Evolutionary conservation across 2,797 vertebrate genomes (phyloP), one percentile per base, ranked within the genome.

Genomic region (Pterois miles): DNA sequence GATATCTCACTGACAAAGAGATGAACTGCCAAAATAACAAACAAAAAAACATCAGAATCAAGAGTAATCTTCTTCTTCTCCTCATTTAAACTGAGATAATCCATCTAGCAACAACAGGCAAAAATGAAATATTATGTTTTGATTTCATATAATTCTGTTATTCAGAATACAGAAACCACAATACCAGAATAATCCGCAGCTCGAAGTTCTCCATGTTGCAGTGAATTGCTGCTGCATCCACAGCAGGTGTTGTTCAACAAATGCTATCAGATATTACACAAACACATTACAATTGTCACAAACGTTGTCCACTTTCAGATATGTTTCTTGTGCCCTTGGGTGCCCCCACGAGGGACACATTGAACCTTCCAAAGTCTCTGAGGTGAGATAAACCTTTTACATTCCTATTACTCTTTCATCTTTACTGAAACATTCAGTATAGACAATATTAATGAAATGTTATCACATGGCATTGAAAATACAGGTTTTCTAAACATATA

Each of bases 241-340:
- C 54, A 63, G 14, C 20, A 20, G 12, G 58, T 65, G 7, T 67
- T 65, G 40, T 54, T 46, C 8, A n/a, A 67, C 1, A 72, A 23
- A 69, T 40, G 23, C 36, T 12, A 36, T 25, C 2, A 40, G 25
- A 56, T 33, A 11, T 43, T 22, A 27, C 3, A 38, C n/a, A 5
- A 22, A 25, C 8, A 22, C 6, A 12, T 52, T 34, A 0, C 46
- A 43, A 14, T 36, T 16, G n/a, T 63, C 25, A 60, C 31, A 16
- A 20, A 33, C 0, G 6, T 22, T 52, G 20, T 70, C 12, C 14
- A 75, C 23, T 84, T 85, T 69, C 86, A 95, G 98, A 80, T 99
- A 98, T 71, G 96, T 98, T 60, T 99, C 97, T 4, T 99, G 98
- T 92, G 96, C 93, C 5, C 92, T 99, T 48, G 97, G 97, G 80